Conservation (phyloP, 2,113 vertebrate genomes). For the Crypturellus undulatus region DNA sequence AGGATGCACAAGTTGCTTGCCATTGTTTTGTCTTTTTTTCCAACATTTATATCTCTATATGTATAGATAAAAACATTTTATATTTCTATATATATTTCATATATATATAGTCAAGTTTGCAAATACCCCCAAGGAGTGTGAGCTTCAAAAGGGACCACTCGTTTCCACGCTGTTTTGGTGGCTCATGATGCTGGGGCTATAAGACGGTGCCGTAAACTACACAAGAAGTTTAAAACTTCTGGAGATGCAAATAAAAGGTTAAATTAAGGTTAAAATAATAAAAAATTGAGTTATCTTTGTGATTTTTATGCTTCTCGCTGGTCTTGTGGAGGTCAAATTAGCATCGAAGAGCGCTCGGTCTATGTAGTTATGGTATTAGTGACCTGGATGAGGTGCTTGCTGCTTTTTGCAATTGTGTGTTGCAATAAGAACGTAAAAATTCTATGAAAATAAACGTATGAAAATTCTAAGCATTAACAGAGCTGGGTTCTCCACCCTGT, state of each 20-base stretch:
- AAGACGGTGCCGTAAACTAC: background rate
- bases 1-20: background rate
- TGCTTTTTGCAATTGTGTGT: background rate
- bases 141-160: background rate
- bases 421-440: background rate
- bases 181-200: background rate
- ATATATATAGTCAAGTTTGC: background rate
- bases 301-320: background rate
- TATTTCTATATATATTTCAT: too few species aligned
- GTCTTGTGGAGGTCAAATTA: background rate
- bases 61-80: too few species aligned
- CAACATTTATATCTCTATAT: too few species aligned
- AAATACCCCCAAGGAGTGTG: background rate
- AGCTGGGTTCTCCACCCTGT: too few species aligned
- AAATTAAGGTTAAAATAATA: background rate
- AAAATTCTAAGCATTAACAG: background rate
- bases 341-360: background rate
- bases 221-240: background rate
- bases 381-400: slow-evolving; percentile 1
- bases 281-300: background rate
- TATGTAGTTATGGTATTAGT: background rate
- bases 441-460: too few species aligned
- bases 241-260: background rate
- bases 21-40: background rate
- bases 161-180: background rate